Conservation (phyloP, 2,888 invertebrate genomes). For the Aphodius granarius region DNA sequence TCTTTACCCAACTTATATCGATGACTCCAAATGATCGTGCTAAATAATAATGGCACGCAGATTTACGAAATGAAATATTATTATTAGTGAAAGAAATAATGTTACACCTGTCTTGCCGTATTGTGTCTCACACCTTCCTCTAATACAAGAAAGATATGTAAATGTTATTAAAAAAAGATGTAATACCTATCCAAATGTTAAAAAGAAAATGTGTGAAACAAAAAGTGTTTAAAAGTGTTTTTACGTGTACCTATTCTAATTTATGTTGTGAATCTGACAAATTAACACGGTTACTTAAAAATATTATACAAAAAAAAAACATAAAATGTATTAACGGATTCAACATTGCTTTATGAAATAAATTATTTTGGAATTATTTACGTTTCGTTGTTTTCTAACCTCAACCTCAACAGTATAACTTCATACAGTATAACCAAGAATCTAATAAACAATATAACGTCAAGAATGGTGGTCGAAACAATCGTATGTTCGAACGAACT, state of each 20-base stretch:
- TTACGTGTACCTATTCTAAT: conserved; percentile 5
- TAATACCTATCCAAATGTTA: conserved; percentile 4
- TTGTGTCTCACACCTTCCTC: background rate
- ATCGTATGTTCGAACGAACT: no score
- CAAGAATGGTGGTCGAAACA: no score
- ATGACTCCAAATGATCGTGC: background rate
- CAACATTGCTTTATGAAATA: conserved; percentile 11
- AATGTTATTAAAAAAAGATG: conserved; percentile 5
- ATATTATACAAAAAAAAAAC: background rate
- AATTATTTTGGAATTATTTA: conserved; percentile 10
- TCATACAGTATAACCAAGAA: no score
- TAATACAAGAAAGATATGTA: background rate
- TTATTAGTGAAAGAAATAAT: background rate
- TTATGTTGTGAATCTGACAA: background rate
- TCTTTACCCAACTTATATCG: background rate
- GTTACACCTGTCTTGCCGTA: background rate
- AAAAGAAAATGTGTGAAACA: conserved; percentile 12
- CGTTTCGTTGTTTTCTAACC: background rate
- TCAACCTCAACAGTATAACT: no score
- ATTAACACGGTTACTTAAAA: background rate
- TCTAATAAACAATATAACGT: no score
- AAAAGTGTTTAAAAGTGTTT: no score
- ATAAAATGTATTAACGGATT: conserved; percentile 6
- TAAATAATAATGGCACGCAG: no score
- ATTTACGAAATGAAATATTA: no score